A percentile compares a stretch with the other conserved stretches of the same genome.
phyloP scores from a whole-genome alignment of 2,113 vertebrate species.

The Galemys pyrenaicus region DNA sequence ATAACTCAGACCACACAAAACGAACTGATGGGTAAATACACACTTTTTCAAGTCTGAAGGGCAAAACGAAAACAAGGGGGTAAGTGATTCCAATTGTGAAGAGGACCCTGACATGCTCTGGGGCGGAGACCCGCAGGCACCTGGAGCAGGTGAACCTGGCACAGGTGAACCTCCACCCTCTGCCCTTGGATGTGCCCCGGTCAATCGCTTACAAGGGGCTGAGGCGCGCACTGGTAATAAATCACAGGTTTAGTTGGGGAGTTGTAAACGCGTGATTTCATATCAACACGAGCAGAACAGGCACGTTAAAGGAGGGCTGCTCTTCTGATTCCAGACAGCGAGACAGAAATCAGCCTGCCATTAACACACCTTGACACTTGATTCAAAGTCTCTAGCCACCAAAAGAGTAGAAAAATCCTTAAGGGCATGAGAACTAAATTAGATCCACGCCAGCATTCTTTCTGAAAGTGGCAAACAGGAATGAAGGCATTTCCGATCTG shows the following conservation, averaged over 20 bases:
- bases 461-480: background rate
- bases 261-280: conserved; percentile 13
- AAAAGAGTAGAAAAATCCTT: background rate
- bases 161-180: conserved; percentile 61
- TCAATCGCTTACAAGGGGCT: background rate
- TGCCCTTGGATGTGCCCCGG: background rate
- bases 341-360: background rate
- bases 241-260: conserved; percentile 1
- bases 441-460: background rate
- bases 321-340: background rate
- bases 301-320: conserved; percentile 1
- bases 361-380: background rate
- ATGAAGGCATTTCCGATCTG: background rate
- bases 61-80: conserved; percentile 79
- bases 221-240: conserved; percentile 11
- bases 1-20: conserved; percentile 97
- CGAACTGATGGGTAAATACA: conserved; percentile 90
- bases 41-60: conserved; percentile 85
- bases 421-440: background rate
- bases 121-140: conserved; percentile 64
- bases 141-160: conserved; percentile 74
- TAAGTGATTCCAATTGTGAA: conserved; percentile 75
- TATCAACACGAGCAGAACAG: background rate
- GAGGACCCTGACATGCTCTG: conserved; percentile 64
- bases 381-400: background rate